Base-by-base conservation (phyloP, 2,888 invertebrate genomes). In the Unio delphinus region DNA sequence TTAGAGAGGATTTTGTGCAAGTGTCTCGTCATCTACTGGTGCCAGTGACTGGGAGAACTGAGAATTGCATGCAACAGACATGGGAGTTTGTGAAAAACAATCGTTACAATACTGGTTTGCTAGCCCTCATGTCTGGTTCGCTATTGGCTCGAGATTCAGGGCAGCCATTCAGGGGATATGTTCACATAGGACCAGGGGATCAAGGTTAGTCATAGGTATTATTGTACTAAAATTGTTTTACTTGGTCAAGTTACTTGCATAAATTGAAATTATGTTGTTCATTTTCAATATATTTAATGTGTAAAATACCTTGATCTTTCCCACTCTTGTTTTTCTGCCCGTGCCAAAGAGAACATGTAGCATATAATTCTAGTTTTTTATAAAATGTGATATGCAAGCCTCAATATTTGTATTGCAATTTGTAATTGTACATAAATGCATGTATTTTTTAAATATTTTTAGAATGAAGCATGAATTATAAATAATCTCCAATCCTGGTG, bases 161-260 rank as follows among this genome's bases (percentile, higher is more conserved):
- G 55, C 74, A 80, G 60, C 74, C 73, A 66, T 70, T 79, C 62
- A 72, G 79, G 70, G 80, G 78, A n/a, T 82, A 72, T 56, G 55
- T 79, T 26, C 68, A 76, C 28, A 65, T 76, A 57, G 64, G 73
- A 55, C 69, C 75, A n/a, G 55, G 69, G 55, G 72, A 64, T 54
- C 72, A 70, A 65, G 76, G 78, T 78, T 67, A 61, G 61, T 45
- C 17, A 60, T 4, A 55, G 20, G 15, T 59, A 57, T 64, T 18
- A 15, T 11, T 3, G 59, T 23, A 17, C 17, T 6, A 34, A 23
- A 59, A 59, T 26, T 17, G 23, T 58, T 58, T 7, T 23, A 58
- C 7, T 23, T 23, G 58, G n/a, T 58, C 23, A n/a, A 58, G 15
- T 11, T 23, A 58, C 5, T 1, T 34, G 1, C 34, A 8, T 34